Evolutionary conservation across 2,797 vertebrate genomes (phyloP).

Genomic region (Emydoidea blandingii): DNA sequence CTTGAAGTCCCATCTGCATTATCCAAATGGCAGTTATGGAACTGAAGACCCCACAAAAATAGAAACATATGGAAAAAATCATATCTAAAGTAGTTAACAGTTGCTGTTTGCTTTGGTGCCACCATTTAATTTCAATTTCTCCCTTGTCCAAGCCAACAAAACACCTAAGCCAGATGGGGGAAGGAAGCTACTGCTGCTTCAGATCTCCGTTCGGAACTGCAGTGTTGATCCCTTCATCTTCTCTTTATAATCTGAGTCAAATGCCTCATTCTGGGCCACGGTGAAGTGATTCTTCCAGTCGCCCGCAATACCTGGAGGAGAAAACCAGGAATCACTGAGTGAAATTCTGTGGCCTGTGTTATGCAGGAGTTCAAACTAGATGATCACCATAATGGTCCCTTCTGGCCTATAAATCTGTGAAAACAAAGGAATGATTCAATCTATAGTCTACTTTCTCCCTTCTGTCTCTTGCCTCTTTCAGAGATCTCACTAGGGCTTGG

Average conservation of each 20-base stretch:
- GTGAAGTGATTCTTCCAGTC: conserved; percentile 82
- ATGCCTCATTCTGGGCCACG: conserved; percentile 69
- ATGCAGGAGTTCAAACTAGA: background rate
- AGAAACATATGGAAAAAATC: background rate
- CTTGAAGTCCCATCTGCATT: background rate
- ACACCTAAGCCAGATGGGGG: background rate
- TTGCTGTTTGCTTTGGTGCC: background rate
- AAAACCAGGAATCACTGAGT: background rate
- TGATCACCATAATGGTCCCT: background rate
- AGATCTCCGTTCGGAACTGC: conserved; percentile 56
- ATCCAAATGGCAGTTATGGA: background rate
- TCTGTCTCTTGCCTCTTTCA: background rate
- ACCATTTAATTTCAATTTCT: background rate
- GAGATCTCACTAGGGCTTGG: background rate
- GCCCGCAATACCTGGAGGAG: conserved; percentile 62
- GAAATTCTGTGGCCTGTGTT: background rate
- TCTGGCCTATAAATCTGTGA: background rate
- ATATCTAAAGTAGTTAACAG: background rate
- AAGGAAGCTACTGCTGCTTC: background rate
- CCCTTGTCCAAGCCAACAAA: background rate
- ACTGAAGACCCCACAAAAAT: background rate
- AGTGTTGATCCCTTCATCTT: conserved; percentile 63
- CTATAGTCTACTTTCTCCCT: background rate
- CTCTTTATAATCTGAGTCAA: conserved; percentile 62
- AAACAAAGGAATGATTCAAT: background rate